Conservation (phyloP, 53 echinoderm and acorn worm genomes). For the Crossaster papposus region DNA sequence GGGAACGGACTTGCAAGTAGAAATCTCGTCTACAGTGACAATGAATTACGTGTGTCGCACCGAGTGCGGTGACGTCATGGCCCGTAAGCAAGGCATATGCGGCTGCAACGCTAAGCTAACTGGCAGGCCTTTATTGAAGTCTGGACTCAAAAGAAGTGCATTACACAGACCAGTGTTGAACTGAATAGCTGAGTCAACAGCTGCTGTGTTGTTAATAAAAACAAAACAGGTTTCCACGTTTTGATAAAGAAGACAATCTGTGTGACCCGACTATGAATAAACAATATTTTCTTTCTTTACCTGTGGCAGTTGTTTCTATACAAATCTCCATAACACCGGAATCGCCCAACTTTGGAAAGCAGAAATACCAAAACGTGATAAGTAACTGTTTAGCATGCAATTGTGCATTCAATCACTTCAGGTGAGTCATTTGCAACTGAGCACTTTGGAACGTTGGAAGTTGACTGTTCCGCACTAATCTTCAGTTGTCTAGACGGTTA, state of each 20-base stretch:
- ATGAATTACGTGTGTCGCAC: neutral
- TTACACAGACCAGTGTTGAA: constrained; percentile 16
- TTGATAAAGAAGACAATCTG: neutral
- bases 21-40: neutral
- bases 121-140: constrained; percentile 4
- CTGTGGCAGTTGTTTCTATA: neutral
- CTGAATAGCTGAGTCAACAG: neutral
- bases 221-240: neutral
- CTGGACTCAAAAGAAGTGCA: constrained; percentile 32
- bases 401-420: neutral
- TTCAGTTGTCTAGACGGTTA: no score
- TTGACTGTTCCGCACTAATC: no score
- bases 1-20: constrained; percentile 4
- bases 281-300: neutral
- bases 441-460: no score
- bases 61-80: constrained; percentile 18
- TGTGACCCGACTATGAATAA: neutral
- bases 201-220: no score
- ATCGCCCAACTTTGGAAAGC: neutral
- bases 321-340: no score
- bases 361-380: neutral
- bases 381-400: neutral
- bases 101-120: neutral
- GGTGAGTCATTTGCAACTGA: no score
- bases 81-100: constrained; percentile 40